A percentile compares a stretch with the other conserved stretches of the same genome.
Conservation (phyloP, 2,888 invertebrate genomes). For the Scaptodrosophila latifasciaeformis region DNA sequence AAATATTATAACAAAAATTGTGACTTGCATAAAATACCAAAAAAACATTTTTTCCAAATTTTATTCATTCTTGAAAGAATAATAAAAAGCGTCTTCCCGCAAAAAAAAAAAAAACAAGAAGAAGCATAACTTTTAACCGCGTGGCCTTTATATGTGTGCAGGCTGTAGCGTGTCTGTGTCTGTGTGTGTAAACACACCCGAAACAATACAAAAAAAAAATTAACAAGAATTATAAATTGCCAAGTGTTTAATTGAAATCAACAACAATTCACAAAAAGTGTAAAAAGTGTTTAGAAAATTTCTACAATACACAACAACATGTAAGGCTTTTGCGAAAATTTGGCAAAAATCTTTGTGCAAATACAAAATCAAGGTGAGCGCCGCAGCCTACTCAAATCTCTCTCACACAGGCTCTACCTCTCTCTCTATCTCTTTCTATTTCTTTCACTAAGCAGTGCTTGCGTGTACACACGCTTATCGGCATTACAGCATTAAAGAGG, state of each 20-base stretch:
- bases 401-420: neutral
- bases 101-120: neutral
- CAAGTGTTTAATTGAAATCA: conserved; percentile 2
- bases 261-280: conserved; percentile 59
- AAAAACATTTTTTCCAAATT: no score
- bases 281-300: conserved; percentile 53
- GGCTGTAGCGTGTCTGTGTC: neutral
- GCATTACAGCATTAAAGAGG: conserved; percentile 13
- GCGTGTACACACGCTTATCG: conserved; percentile 11
- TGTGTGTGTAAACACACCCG: conserved; percentile 2
- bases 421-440: no score
- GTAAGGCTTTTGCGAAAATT: conserved; percentile 57
- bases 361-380: conserved; percentile 53
- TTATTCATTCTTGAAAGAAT: no score
- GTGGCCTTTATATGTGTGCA: no score
- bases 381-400: no score
- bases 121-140: no score
- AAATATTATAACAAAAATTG: no score
- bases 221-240: neutral
- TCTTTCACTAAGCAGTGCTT: no score
- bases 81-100: neutral
- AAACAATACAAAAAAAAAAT: neutral
- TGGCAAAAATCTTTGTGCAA: conserved; percentile 55
- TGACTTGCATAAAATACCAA: no score
- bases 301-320: conserved; percentile 52